Evolutionary conservation across 2,797 vertebrate genomes (phyloP).

Genomic region (Varecia variegata): DNA sequence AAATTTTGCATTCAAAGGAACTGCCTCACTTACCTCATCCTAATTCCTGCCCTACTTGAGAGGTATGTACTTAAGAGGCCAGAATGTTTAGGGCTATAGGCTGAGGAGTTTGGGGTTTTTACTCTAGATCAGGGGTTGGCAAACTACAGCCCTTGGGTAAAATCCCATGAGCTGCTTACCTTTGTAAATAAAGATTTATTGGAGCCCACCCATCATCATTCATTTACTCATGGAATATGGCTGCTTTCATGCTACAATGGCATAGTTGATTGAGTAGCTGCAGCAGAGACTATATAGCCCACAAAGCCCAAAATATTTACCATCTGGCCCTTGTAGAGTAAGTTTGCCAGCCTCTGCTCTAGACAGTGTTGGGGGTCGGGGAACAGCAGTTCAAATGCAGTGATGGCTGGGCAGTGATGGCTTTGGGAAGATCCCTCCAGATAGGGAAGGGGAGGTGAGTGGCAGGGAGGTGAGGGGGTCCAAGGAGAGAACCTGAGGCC

Average conservation of each 20-base stretch:
- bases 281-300: not conserved
- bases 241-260: not conserved
- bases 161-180: not conserved
- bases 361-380: not conserved
- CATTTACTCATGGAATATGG: not conserved
- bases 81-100: not conserved
- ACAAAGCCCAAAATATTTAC: not conserved
- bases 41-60: not conserved
- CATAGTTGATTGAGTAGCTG: not conserved
- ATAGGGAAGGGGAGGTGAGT: no score
- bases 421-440: not conserved
- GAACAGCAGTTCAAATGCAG: not conserved
- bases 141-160: not conserved
- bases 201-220: not conserved
- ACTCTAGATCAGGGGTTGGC: not conserved
- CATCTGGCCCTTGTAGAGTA: not conserved
- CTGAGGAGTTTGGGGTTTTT: not conserved
- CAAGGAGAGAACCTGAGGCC: not conserved
- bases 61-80: no score
- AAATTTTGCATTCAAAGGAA: not conserved
- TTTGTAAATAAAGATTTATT: constrained; percentile 20
- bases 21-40: not conserved
- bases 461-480: not conserved
- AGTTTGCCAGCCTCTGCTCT: not conserved
- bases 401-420: not conserved